A percentile compares a stretch with the other conserved stretches of the same genome.
Conservation (phyloP, 2,888 invertebrate species). For the Cactoblastis cactorum region DNA sequence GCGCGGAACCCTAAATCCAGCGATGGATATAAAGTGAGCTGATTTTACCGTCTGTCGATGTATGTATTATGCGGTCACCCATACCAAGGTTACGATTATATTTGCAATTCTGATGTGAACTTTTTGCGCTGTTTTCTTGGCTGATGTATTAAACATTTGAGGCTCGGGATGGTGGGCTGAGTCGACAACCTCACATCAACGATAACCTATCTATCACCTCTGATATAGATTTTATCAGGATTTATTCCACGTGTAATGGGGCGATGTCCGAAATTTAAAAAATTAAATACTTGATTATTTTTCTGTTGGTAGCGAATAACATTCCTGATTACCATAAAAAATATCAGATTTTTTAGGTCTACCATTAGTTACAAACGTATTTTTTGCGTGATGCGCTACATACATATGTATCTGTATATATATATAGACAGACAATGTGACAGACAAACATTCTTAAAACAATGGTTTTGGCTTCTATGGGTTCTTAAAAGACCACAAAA, state of each 20-base stretch:
- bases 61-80: slow-evolving; percentile 50
- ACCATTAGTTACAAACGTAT: no score
- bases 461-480: no score
- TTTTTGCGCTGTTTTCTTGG: slow-evolving; percentile 58
- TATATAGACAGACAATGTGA: no score
- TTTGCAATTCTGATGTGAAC: slow-evolving; percentile 62
- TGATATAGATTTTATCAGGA: neutral
- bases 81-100: slow-evolving; percentile 67
- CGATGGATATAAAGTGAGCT: slow-evolving; percentile 14
- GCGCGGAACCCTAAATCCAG: neutral
- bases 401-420: no score
- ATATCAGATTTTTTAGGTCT: no score
- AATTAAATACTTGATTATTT: no score
- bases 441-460: no score
- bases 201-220: slow-evolving; percentile 25
- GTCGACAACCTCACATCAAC: slow-evolving; percentile 56
- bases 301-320: no score
- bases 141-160: slow-evolving; percentile 63
- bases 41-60: slow-evolving; percentile 30
- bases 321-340: no score
- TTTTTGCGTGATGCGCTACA: no score
- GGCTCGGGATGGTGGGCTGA: slow-evolving; percentile 42
- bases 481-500: no score
- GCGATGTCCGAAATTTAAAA: no score
- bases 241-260: neutral